Evolutionary conservation across 2,888 invertebrate genomes (phyloP).

Genomic region (Spilosoma lubricipeda): DNA sequence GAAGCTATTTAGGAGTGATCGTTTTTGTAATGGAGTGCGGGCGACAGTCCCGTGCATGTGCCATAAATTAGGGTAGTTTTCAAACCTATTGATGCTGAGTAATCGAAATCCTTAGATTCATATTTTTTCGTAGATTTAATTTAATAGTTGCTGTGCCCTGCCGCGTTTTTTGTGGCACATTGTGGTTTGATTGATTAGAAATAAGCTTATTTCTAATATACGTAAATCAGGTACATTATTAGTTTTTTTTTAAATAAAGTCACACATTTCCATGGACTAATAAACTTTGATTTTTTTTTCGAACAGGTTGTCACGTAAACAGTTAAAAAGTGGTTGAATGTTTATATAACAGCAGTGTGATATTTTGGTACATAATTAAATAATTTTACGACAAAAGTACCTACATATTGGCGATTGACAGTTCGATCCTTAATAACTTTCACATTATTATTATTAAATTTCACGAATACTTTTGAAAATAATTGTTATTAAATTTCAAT

Average conservation of each 20-base stretch:
- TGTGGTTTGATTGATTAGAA: too few relatives aligned
- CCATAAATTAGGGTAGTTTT: background rate
- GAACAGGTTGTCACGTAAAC: too few relatives aligned
- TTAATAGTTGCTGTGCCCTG: too few relatives aligned
- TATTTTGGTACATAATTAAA: background rate
- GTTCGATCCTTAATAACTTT: too few relatives aligned
- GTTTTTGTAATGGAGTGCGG: slow-evolving; percentile 49
- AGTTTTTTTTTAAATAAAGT: background rate
- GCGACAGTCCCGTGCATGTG: slow-evolving; percentile 33
- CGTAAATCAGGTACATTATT: too few relatives aligned
- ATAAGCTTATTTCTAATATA: too few relatives aligned
- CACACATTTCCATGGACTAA: background rate
- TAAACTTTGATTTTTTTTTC: background rate
- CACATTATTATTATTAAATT: too few relatives aligned
- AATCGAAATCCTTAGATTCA: background rate
- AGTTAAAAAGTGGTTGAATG: background rate
- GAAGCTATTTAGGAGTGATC: slow-evolving; percentile 52
- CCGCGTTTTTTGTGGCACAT: too few relatives aligned
- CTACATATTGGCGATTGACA: too few relatives aligned
- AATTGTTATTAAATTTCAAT: too few relatives aligned
- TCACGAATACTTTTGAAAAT: too few relatives aligned
- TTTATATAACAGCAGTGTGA: background rate
- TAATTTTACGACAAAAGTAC: background rate
- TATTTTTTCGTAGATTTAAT: too few relatives aligned
- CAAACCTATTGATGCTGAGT: background rate